A percentile compares a stretch with the other conserved stretches of the same genome.
Evolutionary conservation across 64 coral and sea anemone species (phyloP).

Genomic region (Acropora yongei): DNA sequence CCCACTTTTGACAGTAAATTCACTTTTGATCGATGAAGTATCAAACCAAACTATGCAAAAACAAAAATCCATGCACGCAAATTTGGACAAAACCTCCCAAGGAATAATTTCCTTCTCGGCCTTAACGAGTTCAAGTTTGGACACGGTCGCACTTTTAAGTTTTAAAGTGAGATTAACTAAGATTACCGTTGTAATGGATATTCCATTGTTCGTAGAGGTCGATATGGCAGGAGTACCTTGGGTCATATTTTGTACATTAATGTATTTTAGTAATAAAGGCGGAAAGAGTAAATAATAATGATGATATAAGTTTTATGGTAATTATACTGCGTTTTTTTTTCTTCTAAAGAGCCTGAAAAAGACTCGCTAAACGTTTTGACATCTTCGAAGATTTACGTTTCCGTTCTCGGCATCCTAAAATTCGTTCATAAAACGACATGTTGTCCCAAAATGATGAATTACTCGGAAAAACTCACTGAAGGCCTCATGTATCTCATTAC

Average conservation of each 20-base stretch:
- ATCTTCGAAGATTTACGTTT: slow-evolving; percentile 45
- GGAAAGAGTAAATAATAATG: too few species aligned
- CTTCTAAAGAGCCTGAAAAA: background rate
- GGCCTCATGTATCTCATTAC: slow-evolving; percentile 39
- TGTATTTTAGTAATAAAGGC: too few species aligned
- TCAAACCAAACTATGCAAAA: slow-evolving; percentile 39
- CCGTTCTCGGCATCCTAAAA: slow-evolving; percentile 21
- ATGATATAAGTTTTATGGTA: too few species aligned
- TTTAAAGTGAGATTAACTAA: slow-evolving; percentile 20
- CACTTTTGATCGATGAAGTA: slow-evolving; percentile 49
- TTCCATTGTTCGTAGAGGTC: too few species aligned
- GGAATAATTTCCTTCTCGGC: too few species aligned
- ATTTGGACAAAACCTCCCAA: background rate
- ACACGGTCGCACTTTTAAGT: background rate
- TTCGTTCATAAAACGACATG: slow-evolving; percentile 20
- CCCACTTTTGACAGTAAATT: slow-evolving; percentile 12
- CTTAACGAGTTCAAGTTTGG: too few species aligned
- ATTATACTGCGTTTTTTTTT: background rate
- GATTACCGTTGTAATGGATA: background rate
- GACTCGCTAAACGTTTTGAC: slow-evolving; percentile 25
- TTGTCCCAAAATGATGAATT: slow-evolving; percentile 54
- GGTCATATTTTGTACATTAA: too few species aligned
- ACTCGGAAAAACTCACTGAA: slow-evolving; percentile 24
- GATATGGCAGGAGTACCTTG: too few species aligned
- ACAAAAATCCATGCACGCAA: background rate